Percentiles rank a stretch among this genome's conserved stretches.
phyloP scores from a whole-genome alignment of 2,797 vertebrate species.

The Sebastes jordani region DNA sequence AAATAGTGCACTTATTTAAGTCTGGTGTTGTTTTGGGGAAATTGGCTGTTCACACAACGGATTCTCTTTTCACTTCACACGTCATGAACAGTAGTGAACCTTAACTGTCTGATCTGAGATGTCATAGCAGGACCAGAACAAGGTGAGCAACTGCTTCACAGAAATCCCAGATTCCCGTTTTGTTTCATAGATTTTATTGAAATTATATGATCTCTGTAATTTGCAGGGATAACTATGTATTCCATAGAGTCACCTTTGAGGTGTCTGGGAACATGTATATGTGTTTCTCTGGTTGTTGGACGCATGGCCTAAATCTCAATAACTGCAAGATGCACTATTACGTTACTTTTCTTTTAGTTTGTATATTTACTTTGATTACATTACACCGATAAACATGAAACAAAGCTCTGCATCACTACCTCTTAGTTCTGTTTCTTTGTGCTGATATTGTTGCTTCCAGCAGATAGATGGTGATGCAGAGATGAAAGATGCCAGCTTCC shows the following conservation, averaged over 20 bases:
- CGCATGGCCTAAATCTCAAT: not conserved
- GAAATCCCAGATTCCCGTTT: not conserved
- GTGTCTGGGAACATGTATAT: not conserved
- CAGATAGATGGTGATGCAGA: conserved; percentile 60
- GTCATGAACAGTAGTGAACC: not conserved
- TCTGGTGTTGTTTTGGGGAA: conserved; percentile 2
- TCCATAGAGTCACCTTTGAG: not conserved
- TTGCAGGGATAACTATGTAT: not conserved
- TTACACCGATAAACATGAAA: not conserved
- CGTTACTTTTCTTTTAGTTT: not conserved
- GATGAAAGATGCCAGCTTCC: conserved; percentile 67
- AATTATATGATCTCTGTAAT: not conserved
- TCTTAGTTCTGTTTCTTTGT: not conserved
- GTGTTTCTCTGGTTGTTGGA: not conserved
- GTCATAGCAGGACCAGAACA: not conserved
- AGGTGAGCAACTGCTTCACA: not conserved
- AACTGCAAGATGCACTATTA: not conserved
- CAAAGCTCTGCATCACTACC: not conserved
- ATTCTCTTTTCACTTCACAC: not conserved
- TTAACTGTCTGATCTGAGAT: not conserved
- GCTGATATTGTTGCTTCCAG: not conserved
- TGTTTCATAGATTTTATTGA: not conserved
- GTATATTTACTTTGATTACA: not conserved
- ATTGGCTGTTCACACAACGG: not conserved
- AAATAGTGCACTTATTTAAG: not conserved